These are phyloP conservation scores for Scaptomyza reducta DNA, from an alignment of 2,888 invertebrate species.

Conservation along the genomic window DNA sequence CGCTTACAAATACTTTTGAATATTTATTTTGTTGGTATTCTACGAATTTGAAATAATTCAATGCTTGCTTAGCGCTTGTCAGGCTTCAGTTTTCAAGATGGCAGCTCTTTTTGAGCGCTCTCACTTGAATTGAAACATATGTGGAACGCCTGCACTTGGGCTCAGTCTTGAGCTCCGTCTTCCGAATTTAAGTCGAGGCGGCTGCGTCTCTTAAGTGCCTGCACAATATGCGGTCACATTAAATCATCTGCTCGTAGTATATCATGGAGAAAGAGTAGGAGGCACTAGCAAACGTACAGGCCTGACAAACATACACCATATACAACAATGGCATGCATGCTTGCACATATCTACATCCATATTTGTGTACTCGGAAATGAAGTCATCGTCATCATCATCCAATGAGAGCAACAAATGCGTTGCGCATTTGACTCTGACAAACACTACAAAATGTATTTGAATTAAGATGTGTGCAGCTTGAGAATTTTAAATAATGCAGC, in stretches of 20 bases:
- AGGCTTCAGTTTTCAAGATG: slow-evolving; percentile 70
- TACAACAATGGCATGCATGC: slow-evolving; percentile 4
- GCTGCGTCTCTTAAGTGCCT: slow-evolving; percentile 56
- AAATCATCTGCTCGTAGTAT: slow-evolving; percentile 80
- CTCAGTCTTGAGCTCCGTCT: slow-evolving; percentile 31
- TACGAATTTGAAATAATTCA: slow-evolving; percentile 18
- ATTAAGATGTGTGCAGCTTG: slow-evolving; percentile 18
- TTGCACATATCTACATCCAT: slow-evolving; percentile 5
- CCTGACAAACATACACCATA: slow-evolving; percentile 51
- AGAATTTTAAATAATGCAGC: slow-evolving; percentile 8
- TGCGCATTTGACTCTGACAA: slow-evolving; percentile 27
- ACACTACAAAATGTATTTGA: slow-evolving; percentile 7
- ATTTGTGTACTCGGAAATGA: slow-evolving; percentile 43
- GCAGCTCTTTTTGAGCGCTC: slow-evolving; percentile 33
- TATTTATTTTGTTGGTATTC: slow-evolving; percentile 4
- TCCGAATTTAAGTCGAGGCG: slow-evolving; percentile 21
- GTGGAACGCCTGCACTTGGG: slow-evolving; percentile 57
- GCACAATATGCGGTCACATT: slow-evolving; percentile 75
- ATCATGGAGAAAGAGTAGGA: slow-evolving; percentile 57
- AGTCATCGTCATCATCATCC: slow-evolving; percentile 58
- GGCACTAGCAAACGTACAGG: slow-evolving; percentile 59
- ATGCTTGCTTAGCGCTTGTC: slow-evolving; percentile 14
- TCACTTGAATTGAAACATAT: slow-evolving; percentile 68
- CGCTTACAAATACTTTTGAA: slow-evolving; percentile 7
- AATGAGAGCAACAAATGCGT: slow-evolving; percentile 42